Percentiles rank a stretch among this genome's conserved stretches.
These are phyloP conservation scores for Operophtera brumata DNA, from an alignment of 2,888 invertebrate genomes.

Conservation along the genomic window DNA sequence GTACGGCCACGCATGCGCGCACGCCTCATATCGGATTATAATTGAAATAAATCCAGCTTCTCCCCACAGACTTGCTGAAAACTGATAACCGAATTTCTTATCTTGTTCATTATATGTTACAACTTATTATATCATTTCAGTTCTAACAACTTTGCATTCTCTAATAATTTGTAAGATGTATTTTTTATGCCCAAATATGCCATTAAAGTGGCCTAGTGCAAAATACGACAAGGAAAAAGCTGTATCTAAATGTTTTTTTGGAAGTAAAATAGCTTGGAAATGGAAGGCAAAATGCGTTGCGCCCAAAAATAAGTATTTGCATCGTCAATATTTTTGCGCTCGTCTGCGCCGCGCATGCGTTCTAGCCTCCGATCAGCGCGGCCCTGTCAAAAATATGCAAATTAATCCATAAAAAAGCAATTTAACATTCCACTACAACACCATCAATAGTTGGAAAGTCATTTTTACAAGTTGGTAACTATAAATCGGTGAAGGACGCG, in stretches of 20 bases:
- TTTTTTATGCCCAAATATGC: too few relatives aligned
- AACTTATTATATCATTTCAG: constrained; percentile 31
- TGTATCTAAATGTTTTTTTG: not conserved
- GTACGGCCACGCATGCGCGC: constrained; percentile 63
- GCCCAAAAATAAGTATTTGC: constrained; percentile 76
- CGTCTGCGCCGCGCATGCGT: constrained; percentile 64
- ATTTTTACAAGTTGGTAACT: constrained; percentile 39
- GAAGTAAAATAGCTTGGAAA: not conserved
- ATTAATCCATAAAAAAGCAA: constrained; percentile 75
- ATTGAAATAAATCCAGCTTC: constrained; percentile 76
- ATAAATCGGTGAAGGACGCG: constrained; percentile 33
- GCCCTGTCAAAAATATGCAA: constrained; percentile 79
- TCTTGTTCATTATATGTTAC: constrained; percentile 45
- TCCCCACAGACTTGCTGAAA: constrained; percentile 57
- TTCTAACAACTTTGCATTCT: not conserved
- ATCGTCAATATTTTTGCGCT: constrained; percentile 73
- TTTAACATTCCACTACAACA: constrained; percentile 56
- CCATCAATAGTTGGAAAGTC: constrained; percentile 48
- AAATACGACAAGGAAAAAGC: too few relatives aligned
- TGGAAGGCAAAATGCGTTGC: constrained; percentile 48
- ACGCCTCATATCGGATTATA: constrained; percentile 61
- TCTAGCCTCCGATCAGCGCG: constrained; percentile 39
- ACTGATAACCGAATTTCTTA: constrained; percentile 59
- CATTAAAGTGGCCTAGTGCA: too few relatives aligned
- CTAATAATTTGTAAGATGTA: not conserved